A percentile compares a stretch with the other conserved stretches of the same genome.
Conservation (phyloP, 2,113 vertebrate genomes). For the Trematomus loennbergii region DNA sequence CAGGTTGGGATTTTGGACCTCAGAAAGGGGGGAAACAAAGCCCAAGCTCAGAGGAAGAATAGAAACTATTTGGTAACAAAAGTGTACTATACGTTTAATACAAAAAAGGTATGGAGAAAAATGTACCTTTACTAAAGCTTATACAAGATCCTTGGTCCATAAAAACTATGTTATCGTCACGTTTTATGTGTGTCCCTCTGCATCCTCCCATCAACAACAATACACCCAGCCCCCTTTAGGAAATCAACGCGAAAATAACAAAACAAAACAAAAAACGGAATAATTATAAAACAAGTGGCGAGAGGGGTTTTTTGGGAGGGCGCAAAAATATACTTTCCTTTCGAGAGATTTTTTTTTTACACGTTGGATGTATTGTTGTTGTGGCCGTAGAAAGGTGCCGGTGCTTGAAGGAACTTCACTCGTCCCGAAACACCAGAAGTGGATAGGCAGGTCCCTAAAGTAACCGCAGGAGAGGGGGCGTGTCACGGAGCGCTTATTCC, state of each 20-base stretch:
- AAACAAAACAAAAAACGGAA: slow-evolving; percentile 79
- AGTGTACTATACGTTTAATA: slow-evolving; percentile 97
- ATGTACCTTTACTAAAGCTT: slow-evolving; percentile 99
- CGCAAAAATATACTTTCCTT: slow-evolving; percentile 80
- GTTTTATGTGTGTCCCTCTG: slow-evolving; percentile 88
- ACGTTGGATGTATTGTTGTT: slow-evolving; percentile 79
- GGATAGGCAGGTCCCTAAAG: slow-evolving; percentile 84
- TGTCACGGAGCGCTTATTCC: slow-evolving; percentile 74
- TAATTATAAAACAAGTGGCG: slow-evolving; percentile 68
- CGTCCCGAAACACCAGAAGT: slow-evolving; percentile 69
- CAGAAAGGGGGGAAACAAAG: slow-evolving; percentile 76
- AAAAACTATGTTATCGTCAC: slow-evolving; percentile 92
- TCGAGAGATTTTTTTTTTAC: slow-evolving; percentile 73
- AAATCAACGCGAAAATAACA: slow-evolving; percentile 77
- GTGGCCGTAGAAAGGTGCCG: slow-evolving; percentile 76
- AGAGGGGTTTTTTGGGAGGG: neutral
- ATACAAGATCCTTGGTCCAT: slow-evolving; percentile 99
- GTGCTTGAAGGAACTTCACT: slow-evolving; percentile 74
- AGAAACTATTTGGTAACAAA: slow-evolving; percentile 99
- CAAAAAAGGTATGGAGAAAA: slow-evolving; percentile 99
- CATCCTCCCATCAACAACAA: slow-evolving; percentile 85
- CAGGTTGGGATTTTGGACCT: slow-evolving; percentile 88
- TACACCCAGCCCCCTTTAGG: slow-evolving; percentile 86
- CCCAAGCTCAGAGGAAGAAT: slow-evolving; percentile 91
- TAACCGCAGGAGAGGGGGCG: slow-evolving; percentile 78